Base-by-base conservation (phyloP, 2,888 invertebrate genomes). In the Dolichopus griseipennis region DNA sequence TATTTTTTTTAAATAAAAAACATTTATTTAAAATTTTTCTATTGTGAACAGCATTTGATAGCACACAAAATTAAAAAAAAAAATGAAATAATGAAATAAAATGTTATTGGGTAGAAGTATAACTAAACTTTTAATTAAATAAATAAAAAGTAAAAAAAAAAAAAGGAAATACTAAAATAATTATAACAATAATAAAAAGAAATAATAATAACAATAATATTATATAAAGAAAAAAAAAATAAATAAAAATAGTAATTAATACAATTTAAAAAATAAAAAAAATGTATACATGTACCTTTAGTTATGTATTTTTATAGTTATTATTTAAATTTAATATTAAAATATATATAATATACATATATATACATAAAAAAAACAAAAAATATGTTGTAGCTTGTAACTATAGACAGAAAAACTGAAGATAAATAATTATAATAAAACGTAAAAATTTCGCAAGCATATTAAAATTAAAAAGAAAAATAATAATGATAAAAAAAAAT, bases 301-400 rank as follows among this genome's bases (percentile, higher is more conserved):
- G 52, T 52, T 52, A 52, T 52, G 52, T 52, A 52, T 52, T 52
- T 52, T 52, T 52, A 52, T 52, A 52, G 15, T 52, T 52, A 52
- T 52, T 52, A 52, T 52, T 52, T 52, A 52, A 52, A 27, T 18
- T 52, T 37, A 37, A 37, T 37, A 52, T 52, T 52, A 37, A 37
- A 3, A 52, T 12, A 37, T 37, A 37, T 37, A 37, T 7, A 5
- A 37, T 10, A 8, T 9, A 37, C 2, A 37, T 10, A 37, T 10
- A 37, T 10, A 52, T 15, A 52, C 2, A 52, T 12, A 52, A 15
- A 52, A 2, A 52, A 7, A 52, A 15, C 1, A 52, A 18, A 52
- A 52, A 52, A 52, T 52, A 52, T 52, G 52, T 52, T 52, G 52
- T 52, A 52, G 52, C 52, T 52, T 52, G 52, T 52, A n/a, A 52